These are phyloP conservation scores for Percopsis omiscomaycus DNA, from an alignment of 2,797 vertebrate genomes.

Conservation along the genomic window DNA sequence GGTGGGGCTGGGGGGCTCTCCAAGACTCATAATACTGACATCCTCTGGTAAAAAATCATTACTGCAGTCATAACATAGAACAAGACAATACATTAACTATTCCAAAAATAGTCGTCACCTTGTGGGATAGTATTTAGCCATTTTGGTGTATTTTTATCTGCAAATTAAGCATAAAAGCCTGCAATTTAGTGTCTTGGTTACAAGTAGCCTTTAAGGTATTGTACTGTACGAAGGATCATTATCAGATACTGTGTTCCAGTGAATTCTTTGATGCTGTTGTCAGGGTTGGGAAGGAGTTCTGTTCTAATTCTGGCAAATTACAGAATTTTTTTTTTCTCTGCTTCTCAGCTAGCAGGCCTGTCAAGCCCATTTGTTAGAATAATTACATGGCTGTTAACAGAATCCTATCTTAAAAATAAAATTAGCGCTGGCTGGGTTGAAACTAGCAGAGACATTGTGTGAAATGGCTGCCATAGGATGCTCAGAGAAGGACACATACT, in stretches of 20 bases:
- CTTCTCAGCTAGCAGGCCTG: conserved; percentile 45
- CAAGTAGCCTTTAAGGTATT: neutral
- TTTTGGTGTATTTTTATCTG: conserved; percentile 21
- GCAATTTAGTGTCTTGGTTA: neutral
- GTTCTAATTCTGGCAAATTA: conserved; percentile 62
- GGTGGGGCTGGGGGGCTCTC: neutral
- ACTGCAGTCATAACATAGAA: conserved; percentile 55
- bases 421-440: conserved; percentile 22
- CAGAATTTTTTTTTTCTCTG: conserved; percentile 20
- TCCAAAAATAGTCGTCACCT: conserved; percentile 70
- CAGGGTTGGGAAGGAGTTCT: conserved; percentile 33
- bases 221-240: neutral
- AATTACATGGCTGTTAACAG: conserved; percentile 62
- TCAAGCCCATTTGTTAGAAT: conserved; percentile 63
- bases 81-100: conserved; percentile 50
- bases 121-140: conserved; percentile 49
- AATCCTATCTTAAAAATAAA: conserved; percentile 51
- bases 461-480: conserved; percentile 41
- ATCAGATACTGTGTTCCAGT: conserved; percentile 5
- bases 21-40: conserved; percentile 50
- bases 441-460: conserved; percentile 35
- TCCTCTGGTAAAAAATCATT: conserved; percentile 53
- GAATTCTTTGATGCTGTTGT: conserved; percentile 18
- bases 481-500: conserved; percentile 2
- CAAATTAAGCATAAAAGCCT: conserved; percentile 16